Base-by-base conservation (phyloP, 1,140 invertebrate species). In the Camponotus floridanus region DNA sequence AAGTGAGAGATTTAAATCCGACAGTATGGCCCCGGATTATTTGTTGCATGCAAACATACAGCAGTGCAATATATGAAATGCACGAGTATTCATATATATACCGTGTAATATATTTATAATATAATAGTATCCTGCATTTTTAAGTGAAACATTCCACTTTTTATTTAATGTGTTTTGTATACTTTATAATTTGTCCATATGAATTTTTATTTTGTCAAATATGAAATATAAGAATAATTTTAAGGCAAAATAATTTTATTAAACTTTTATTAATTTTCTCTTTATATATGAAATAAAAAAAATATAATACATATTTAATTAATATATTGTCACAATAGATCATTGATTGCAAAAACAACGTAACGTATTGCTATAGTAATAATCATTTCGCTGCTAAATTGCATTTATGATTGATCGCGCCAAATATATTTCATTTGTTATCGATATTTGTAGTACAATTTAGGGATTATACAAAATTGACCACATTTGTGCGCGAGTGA, bases 1-100 rank as follows among this genome's bases (percentile, higher is more conserved):
- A 79, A 79, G 61, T 79, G 61, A 79, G 61, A 79, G 42, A 55
- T 51, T 65, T 18, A 31, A 65, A 65, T 79, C 76, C 61, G 42
- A 79, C 76, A 62, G 57, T 39, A 79, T 11, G 48, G 26, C 31
- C 15, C 42, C 7, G 31, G 18, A 65, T 78, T 76, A 76, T 76
- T 78, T 48, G 42, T 51, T 48, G 31, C 42, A 48, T 62, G 57
- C 57, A 51, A 78, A 78, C n/a, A 26, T 65, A 59, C 31, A 21
- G 11, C 13, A 33, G 15, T 42, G 26, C 9, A 48, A 51, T 21
- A 0, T 59, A 4, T 21, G 15, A n/a, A 59, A 21, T 59, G 7
- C 55, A 59, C 55, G 55, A 39, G 3, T 39, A 6, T 39, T 3
- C 6, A 39, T 39, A 39, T 39, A 39, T 39, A 39, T 6, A 39